Base-by-base conservation (phyloP, 92 coral and sea anemone species). In the Epizoanthus ramosus region DNA sequence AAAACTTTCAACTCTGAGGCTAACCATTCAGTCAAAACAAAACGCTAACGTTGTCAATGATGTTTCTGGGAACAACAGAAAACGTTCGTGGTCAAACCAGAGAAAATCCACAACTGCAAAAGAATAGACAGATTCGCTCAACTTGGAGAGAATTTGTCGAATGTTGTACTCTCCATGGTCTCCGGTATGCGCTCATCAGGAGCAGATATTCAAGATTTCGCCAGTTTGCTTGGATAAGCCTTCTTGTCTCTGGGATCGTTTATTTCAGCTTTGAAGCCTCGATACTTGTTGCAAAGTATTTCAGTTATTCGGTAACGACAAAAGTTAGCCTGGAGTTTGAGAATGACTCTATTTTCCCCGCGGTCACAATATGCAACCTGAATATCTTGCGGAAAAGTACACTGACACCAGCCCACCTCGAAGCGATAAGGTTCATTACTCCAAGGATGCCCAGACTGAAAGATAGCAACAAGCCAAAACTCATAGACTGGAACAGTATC, bases 301-400 rank as follows among this genome's bases (percentile, higher is more conserved):
- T 37, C 19, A 28, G 50, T 14, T 68, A 68, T 17, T 28, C 73
- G 5, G 73, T 68, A 22, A 68, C 50, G 7, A 68, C 73, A 35
- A 35, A 28, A 68, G 73, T 68, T 17, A 68, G 73, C 73, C 52
- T 68, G 53, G 73, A 68, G 73, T 68, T 68, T 10, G 73, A 68
- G 6, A 45, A 68, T 17, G 33, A n/a, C 12, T 68, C 73, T 68
- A 8, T 35, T 10, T 68, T 68, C 23, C 73, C 73, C 3, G 73
- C 73, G 17, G 73, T 68, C 39, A 68, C 73, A 33, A 68, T 68
- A 68, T 68, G 73, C 39, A 68, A 68, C 50, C 15, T 31, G 50
- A 68, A 68, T 68, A 6, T 12, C 3, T 68, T 68, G 21, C 73
- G 53, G 18, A 24, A 28, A 68, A 68, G 73, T 68, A 19, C 47